Evolutionary conservation across 1,140 invertebrate genomes (phyloP).

Genomic region (Paraescarpia echinospica): DNA sequence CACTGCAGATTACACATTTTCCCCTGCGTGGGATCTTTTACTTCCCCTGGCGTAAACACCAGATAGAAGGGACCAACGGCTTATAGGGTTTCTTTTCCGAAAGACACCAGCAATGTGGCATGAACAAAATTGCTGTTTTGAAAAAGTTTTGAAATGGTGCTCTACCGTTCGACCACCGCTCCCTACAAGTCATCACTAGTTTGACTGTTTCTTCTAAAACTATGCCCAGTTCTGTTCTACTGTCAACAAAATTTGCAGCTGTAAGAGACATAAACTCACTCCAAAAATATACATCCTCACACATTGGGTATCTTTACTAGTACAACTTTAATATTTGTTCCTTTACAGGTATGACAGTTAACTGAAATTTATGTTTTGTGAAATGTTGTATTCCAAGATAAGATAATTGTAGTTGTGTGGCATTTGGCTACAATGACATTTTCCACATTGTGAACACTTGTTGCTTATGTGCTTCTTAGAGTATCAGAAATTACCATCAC

Average conservation of each 20-base stretch:
- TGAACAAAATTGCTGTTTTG: too few relatives aligned
- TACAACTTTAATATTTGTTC: not conserved
- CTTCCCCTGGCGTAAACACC: too few relatives aligned
- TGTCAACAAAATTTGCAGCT: not conserved
- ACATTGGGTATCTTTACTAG: not conserved
- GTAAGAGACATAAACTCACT: not conserved
- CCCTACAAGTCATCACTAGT: constrained; percentile 2
- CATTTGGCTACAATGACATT: not conserved
- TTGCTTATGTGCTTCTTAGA: not conserved
- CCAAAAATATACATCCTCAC: not conserved
- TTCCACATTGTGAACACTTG: not conserved
- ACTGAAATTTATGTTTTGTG: too few relatives aligned
- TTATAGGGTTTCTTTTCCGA: too few relatives aligned
- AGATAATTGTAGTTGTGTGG: not conserved
- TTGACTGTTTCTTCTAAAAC: not conserved
- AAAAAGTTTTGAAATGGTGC: too few relatives aligned
- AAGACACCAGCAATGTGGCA: too few relatives aligned
- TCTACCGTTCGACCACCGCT: too few relatives aligned
- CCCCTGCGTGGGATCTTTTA: too few relatives aligned
- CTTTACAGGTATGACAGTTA: not conserved
- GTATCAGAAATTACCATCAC: not conserved
- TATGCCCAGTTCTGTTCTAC: not conserved
- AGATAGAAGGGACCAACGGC: too few relatives aligned
- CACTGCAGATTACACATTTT: too few relatives aligned
- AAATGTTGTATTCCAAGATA: not conserved